These are phyloP conservation scores for Enteromius anoplus DNA, from an alignment of 2,797 vertebrate genomes.

Conservation along the genomic window DNA sequence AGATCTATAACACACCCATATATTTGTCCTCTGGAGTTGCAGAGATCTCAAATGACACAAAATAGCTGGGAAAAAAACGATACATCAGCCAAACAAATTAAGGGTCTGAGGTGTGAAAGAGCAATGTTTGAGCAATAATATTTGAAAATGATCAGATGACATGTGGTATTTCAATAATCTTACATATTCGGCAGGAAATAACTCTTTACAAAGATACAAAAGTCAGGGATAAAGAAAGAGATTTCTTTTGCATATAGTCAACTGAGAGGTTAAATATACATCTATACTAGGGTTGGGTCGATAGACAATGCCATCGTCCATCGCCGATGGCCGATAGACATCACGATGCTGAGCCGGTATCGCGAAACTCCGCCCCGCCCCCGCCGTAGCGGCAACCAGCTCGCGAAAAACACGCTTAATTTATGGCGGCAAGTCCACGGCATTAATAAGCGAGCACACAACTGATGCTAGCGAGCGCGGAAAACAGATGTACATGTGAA, in stretches of 20 bases:
- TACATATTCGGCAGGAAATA: not conserved
- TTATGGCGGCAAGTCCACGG: too few relatives aligned
- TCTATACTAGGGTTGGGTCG: too few relatives aligned
- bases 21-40: not conserved
- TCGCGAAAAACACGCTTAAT: too few relatives aligned
- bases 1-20: not conserved
- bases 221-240: not conserved
- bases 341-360: too few relatives aligned
- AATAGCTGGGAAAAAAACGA: not conserved
- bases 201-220: not conserved
- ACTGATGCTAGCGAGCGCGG: too few relatives aligned
- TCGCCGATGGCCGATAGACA: too few relatives aligned
- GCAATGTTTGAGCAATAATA: not conserved
- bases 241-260: not conserved
- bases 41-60: not conserved
- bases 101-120: not conserved
- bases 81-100: not conserved
- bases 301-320: too few relatives aligned
- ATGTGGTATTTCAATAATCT: not conserved
- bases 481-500: too few relatives aligned
- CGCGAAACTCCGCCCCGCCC: too few relatives aligned
- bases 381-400: too few relatives aligned
- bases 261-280: not conserved
- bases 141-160: not conserved
- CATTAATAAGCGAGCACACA: too few relatives aligned